Conservation (phyloP, 2,113 vertebrate genomes). For the Oenanthe oenanthe region DNA sequence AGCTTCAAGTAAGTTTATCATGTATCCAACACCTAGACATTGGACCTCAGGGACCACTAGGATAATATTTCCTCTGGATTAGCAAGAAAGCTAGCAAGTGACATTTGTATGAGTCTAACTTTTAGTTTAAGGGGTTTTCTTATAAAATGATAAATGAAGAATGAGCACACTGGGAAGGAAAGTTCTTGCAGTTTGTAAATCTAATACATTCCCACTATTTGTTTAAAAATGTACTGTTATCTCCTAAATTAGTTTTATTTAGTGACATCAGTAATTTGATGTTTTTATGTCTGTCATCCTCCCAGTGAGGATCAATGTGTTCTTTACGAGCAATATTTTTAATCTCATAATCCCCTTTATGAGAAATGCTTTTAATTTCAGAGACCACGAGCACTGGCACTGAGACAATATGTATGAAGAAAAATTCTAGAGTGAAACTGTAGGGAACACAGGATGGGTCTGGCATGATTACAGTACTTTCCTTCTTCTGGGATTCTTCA, state of each 20-base stretch:
- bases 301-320: neutral
- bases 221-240: slow-evolving; percentile 21
- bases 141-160: slow-evolving; percentile 74
- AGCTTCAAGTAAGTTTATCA: slow-evolving; percentile 79
- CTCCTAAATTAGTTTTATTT: slow-evolving; percentile 55
- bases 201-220: slow-evolving; percentile 11
- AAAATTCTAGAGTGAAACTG: neutral
- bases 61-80: slow-evolving; percentile 83
- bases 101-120: slow-evolving; percentile 68
- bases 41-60: slow-evolving; percentile 76
- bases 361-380: slow-evolving; percentile 49
- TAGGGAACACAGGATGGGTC: neutral
- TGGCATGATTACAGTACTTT: neutral
- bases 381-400: neutral
- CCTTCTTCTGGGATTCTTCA: slow-evolving; percentile 28
- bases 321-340: slow-evolving; percentile 38
- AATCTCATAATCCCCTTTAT: slow-evolving; percentile 47
- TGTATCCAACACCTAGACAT: slow-evolving; percentile 82
- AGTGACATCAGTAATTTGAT: slow-evolving; percentile 29
- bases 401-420: neutral
- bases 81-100: slow-evolving; percentile 75
- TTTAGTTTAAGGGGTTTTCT: slow-evolving; percentile 61
- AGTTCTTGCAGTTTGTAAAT: slow-evolving; percentile 55
- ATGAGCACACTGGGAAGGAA: slow-evolving; percentile 49
- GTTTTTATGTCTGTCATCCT: slow-evolving; percentile 4